Percentiles rank a stretch among this genome's conserved stretches.
These are phyloP conservation scores for Syndactyla subalaris DNA, from an alignment of 2,797 vertebrate species.

Conservation along the genomic window DNA sequence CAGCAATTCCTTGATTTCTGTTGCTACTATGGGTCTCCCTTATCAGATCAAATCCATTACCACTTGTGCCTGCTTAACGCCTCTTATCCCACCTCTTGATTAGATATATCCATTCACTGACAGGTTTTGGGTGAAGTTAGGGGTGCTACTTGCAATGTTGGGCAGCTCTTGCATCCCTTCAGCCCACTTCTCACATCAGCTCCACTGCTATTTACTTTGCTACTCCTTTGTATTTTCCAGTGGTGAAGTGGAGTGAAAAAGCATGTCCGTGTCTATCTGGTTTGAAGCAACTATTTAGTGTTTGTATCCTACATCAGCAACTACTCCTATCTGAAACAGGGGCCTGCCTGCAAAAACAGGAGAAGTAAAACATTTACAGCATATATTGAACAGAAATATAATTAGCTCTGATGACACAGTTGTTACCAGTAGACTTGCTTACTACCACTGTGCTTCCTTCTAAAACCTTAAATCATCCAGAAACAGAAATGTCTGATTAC, in stretches of 20 bases:
- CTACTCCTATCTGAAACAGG: background rate
- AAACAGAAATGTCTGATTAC: background rate
- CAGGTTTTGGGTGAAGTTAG: background rate
- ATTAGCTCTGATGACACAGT: background rate
- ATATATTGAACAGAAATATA: background rate
- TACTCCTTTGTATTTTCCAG: background rate
- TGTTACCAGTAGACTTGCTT: background rate
- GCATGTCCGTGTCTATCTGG: accelerated
- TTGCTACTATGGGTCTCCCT: background rate
- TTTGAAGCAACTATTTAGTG: background rate
- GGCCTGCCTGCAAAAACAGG: background rate
- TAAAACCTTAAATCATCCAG: background rate
- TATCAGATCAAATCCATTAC: background rate
- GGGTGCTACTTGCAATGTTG: background rate
- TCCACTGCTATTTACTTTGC: background rate
- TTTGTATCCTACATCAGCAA: background rate
- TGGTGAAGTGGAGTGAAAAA: background rate
- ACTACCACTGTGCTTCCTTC: background rate
- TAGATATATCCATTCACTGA: background rate
- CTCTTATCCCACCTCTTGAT: background rate
- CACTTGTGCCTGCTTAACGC: background rate
- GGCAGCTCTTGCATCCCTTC: background rate
- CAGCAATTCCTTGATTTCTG: background rate
- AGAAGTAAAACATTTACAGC: background rate
- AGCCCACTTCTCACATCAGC: background rate